Percentiles rank a stretch among this genome's conserved stretches.
These are phyloP conservation scores for Halcyon smyrnensis DNA, from an alignment of 2,797 vertebrate genomes.

Conservation along the genomic window DNA sequence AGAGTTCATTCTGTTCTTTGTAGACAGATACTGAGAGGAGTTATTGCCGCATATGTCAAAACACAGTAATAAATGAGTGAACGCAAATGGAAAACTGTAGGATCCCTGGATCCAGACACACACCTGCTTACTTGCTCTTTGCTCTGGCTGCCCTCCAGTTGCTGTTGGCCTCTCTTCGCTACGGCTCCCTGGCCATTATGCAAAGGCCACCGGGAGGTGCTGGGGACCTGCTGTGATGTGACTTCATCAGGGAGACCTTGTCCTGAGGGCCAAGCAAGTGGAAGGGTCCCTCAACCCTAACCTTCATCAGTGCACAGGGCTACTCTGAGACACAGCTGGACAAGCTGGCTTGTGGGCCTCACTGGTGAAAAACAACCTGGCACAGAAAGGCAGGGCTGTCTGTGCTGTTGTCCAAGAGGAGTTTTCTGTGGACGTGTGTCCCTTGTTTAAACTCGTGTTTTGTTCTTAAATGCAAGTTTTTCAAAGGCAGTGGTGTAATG, in stretches of 20 bases:
- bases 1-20: not conserved
- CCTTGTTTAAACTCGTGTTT: not conserved
- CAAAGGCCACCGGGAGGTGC: rapidly evolving
- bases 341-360: rapidly evolving
- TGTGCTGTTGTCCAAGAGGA: rapidly evolving
- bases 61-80: not conserved
- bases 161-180: not conserved
- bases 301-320: not conserved
- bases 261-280: not conserved
- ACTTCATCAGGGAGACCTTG: rapidly evolving
- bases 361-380: not conserved
- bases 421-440: not conserved
- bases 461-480: not conserved
- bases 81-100: not conserved
- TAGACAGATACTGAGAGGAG: not conserved
- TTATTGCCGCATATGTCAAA: not conserved
- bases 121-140: not conserved
- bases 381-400: not conserved
- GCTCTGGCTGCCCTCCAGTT: not conserved
- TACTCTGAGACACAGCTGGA: not conserved
- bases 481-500: not conserved
- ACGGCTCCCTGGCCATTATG: not conserved
- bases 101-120: not conserved
- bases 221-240: not conserved
- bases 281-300: not conserved